phyloP scores from a whole-genome alignment of 1,140 invertebrate species.

The Drosophila teissieri region DNA sequence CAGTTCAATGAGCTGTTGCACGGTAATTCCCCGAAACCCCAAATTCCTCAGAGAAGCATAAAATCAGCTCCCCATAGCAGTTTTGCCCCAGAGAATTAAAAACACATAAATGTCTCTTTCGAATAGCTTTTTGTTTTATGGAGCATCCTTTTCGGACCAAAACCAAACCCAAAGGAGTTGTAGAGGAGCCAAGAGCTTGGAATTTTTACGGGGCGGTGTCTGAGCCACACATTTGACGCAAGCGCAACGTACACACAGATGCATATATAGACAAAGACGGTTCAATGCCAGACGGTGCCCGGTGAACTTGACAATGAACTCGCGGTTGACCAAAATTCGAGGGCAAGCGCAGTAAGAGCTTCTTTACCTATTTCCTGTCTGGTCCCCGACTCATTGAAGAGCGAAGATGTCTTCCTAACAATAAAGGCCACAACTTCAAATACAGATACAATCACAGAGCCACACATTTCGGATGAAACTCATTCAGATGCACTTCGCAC shows the following conservation, averaged over 20 bases:
- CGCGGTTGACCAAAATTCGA: conserved; percentile 50
- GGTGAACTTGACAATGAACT: conserved; percentile 61
- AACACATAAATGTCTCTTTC: conserved; percentile 81
- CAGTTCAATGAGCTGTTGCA: conserved; percentile 70
- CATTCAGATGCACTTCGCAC: conserved; percentile 81
- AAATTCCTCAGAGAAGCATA: conserved; percentile 69
- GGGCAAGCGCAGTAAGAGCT: conserved; percentile 48
- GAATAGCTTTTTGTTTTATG: conserved; percentile 80
- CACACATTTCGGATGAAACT: conserved; percentile 64
- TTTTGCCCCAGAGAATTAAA: conserved; percentile 61
- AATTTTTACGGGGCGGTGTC: background rate
- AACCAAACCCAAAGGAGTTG: conserved; percentile 43
- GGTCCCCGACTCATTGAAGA: conserved; percentile 12
- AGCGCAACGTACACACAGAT: conserved; percentile 64
- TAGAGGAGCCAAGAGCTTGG: conserved; percentile 2
- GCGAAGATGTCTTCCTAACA: conserved; percentile 33
- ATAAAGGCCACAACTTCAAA: conserved; percentile 29
- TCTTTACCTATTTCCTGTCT: conserved; percentile 47
- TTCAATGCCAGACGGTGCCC: conserved; percentile 40
- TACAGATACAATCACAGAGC: background rate
- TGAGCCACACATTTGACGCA: conserved; percentile 69
- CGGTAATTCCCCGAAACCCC: conserved; percentile 60
- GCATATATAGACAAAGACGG: conserved; percentile 16
- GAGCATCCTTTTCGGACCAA: conserved; percentile 62
- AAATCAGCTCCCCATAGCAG: conserved; percentile 23